Base-by-base conservation (phyloP, 2,113 vertebrate genomes). In the Eptesicus fuscus region DNA sequence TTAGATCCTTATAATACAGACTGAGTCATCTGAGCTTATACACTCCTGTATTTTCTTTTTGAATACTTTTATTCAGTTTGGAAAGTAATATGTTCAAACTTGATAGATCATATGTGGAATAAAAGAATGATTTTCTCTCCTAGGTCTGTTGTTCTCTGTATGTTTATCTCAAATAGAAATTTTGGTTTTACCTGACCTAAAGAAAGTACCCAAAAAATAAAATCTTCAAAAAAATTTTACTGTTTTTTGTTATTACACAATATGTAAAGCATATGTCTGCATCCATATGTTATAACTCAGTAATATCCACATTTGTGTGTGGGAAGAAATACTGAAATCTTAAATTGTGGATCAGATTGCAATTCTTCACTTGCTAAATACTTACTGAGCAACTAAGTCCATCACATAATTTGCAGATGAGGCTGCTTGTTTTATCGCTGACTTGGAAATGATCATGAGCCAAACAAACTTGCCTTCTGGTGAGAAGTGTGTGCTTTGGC, bases 61-160 rank as follows among this genome's bases (percentile, higher is more conserved):
- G 2, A 70, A 53, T 88, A 40, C 11, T 89, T 88, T 74, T 83
- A 49, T 61, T 96, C 20, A 83, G 6, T 70, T 93, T 69, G 0
- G 7, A 90, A 90, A 84, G 23, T 82, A 91, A 70, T 82, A 84
- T 76, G 3, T 95, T 86, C 92, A 69, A 83, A 89, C 11, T 14
- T 86, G 7, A 9, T 87, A 76, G 35, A 82, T 92, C 30, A 73
- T 53, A 47, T 4, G 12, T 79, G 20, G 20, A 56, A 69, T 92
- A 82, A 79, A 84, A 47, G 70, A 67, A 40, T 77, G 56, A 42
- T 49, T 83, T 91, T 32, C 22, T 70, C 8, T 30, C 5, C 7
- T 53, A 37, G 1, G 2, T 37, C 47, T 96, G 1, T n/a, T 89
- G 1, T 82, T 86, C 42, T n/a, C 22, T 85, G 3, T 80, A 8